These are phyloP conservation scores for Hylaeus anthracinus DNA, from an alignment of 1,140 invertebrate species.

Conservation along the genomic window DNA sequence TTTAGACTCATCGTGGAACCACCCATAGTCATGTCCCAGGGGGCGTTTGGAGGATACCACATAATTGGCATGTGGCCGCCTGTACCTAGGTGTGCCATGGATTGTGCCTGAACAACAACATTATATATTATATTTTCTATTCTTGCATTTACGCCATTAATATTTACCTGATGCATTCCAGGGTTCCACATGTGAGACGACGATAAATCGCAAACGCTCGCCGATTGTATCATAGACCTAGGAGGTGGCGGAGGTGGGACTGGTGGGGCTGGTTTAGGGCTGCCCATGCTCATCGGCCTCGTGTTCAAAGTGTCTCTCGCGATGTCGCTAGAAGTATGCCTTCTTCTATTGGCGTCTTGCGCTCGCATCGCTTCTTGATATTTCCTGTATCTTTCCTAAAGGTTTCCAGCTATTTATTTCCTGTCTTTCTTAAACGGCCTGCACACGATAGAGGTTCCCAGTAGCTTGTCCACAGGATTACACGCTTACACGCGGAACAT, in stretches of 20 bases:
- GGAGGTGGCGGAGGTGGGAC: slow-evolving; percentile 71
- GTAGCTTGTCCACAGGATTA: no score
- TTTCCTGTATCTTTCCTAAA: slow-evolving; percentile 84
- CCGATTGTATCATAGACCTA: slow-evolving; percentile 75
- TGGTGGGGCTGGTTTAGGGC: slow-evolving; percentile 63
- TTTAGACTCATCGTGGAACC: slow-evolving; percentile 77
- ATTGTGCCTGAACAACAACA: slow-evolving; percentile 83
- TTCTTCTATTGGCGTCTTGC: slow-evolving; percentile 76
- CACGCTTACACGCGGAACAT: no score
- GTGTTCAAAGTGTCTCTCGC: slow-evolving; percentile 59
- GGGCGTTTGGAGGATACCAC: slow-evolving; percentile 79
- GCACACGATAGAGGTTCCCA: no score
- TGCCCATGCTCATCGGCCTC: slow-evolving; percentile 61
- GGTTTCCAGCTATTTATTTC: not conserved
- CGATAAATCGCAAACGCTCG: slow-evolving; percentile 77
- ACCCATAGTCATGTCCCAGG: slow-evolving; percentile 75
- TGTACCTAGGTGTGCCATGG: slow-evolving; percentile 84
- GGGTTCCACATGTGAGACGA: slow-evolving; percentile 73
- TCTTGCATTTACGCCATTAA: no score
- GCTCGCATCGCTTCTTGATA: slow-evolving; percentile 83
- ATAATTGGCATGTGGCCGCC: slow-evolving; percentile 71
- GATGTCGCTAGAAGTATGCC: slow-evolving; percentile 58
- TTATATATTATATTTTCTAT: no score
- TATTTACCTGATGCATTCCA: slow-evolving; percentile 76
- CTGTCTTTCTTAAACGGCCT: not conserved